These are phyloP conservation scores for Byasa hedistus DNA, from an alignment of 2,888 invertebrate genomes.

Conservation along the genomic window DNA sequence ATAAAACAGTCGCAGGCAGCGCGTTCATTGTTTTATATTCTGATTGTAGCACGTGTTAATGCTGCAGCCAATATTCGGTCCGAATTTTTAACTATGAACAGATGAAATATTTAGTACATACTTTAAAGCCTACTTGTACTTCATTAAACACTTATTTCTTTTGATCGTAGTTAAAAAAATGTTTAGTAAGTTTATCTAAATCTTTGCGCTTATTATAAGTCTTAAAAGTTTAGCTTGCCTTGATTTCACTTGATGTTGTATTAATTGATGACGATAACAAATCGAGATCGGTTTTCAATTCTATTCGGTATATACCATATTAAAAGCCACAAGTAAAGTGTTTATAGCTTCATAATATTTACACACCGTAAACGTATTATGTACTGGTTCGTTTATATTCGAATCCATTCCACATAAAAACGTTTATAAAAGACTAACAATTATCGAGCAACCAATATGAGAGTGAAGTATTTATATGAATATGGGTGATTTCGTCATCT, in stretches of 20 bases:
- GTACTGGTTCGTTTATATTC: neutral
- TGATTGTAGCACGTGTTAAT: constrained; percentile 32
- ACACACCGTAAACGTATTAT: neutral
- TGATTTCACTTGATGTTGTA: no score
- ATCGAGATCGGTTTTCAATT: no score
- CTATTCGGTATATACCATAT: no score
- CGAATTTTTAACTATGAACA: neutral
- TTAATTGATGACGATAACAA: no score
- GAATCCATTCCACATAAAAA: neutral
- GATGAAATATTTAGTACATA: no score
- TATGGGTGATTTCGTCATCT: constrained; percentile 57
- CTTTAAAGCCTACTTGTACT: no score
- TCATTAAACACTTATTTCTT: no score
- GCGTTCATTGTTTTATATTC: constrained; percentile 40
- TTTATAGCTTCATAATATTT: neutral
- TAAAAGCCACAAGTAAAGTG: no score
- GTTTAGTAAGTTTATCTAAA: no score
- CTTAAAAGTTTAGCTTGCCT: no score
- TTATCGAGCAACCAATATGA: neutral
- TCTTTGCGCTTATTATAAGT: no score
- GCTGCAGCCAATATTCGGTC: neutral
- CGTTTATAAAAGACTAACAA: neutral
- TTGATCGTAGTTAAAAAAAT: no score
- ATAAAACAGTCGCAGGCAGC: constrained; percentile 51
- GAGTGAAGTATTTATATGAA: constrained; percentile 1